Evolutionary conservation across 1,140 invertebrate species (phyloP), one percentile per base, ranked within the genome.

Genomic region (Drosophila carrolli): DNA sequence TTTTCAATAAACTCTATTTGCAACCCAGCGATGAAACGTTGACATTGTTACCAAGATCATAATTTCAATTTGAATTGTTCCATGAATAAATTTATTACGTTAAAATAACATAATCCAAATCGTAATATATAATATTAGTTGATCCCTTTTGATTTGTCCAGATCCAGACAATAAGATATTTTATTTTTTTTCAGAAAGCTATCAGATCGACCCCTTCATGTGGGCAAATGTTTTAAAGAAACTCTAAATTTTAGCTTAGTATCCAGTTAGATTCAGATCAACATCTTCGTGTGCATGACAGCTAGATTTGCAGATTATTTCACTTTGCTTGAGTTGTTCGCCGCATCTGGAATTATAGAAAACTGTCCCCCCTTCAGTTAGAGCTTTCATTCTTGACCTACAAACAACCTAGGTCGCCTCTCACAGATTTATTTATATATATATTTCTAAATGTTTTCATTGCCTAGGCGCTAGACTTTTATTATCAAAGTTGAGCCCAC

Each of bases 401-500:
- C 74, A 77, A 77, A 61, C 65, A 77, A 77, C 73, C 73, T 66
- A 65, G 16, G 16, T 43, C 19, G 48, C 43, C 50, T 41, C 13
- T 37, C 53, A 53, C 29, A 47, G 50, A 37, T 40, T 16, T 41
- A 27, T 35, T 57, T 57, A 29, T 48, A 4, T 23, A 4, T 23
- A 23, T 23, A n/a, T 27, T 43, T 65, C 13, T 41, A 11, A 50
- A 48, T 44, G 37, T 14, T 46, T 32, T 35, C 27, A 14, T 16
- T 40, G 29, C 35, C 2, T 6, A 59, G 23, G 46, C 50, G 46
- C 71, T 56, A 37, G 13, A 50, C 35, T 51, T 38, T 5, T 74
- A 56, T 70, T 74, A 75, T 65, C 47, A 75, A 65, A 65, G 37
- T 54, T 38, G 40, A 74, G 47, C 38, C 59, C 47, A 44, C 47